These are phyloP conservation scores for Psilopogon haemacephalus DNA, from an alignment of 2,113 vertebrate genomes.

Conservation along the genomic window DNA sequence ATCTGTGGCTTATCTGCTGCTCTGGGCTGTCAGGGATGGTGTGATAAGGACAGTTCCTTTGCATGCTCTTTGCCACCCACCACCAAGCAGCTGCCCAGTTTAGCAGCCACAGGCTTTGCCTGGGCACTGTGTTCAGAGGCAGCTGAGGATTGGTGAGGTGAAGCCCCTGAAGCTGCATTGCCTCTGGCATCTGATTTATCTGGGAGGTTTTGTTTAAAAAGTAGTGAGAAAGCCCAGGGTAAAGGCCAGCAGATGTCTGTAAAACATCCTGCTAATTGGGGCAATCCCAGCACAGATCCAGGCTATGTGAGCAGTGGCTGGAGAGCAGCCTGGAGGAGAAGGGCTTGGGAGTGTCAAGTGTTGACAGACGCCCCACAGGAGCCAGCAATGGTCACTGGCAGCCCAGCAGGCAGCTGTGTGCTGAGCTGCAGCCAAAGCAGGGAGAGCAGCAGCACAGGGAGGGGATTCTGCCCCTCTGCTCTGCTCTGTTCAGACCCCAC, in stretches of 20 bases:
- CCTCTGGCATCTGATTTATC: not conserved
- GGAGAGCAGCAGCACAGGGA: no score
- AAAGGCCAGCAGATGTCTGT: not conserved
- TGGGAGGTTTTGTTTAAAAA: not conserved
- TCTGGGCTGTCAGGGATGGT: not conserved
- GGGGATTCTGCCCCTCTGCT: no score
- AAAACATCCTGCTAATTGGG: not conserved
- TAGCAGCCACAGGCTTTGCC: not conserved
- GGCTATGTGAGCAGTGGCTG: no score
- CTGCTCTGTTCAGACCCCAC: no score
- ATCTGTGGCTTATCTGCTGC: not conserved
- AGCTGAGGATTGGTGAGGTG: not conserved
- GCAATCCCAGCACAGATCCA: no score
- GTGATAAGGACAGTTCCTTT: fast-evolving
- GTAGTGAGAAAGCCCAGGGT: not conserved
- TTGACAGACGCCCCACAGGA: no score
- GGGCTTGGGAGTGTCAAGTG: no score
- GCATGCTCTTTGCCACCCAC: fast-evolving
- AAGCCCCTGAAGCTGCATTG: not conserved
- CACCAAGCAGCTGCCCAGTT: fast-evolving
- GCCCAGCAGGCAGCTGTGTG: no score
- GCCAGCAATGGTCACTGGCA: no score
- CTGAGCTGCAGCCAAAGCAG: no score
- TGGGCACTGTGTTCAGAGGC: not conserved
- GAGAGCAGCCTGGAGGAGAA: no score